Base-by-base conservation (phyloP, 1,140 invertebrate genomes). In the Zaprionus africanus region DNA sequence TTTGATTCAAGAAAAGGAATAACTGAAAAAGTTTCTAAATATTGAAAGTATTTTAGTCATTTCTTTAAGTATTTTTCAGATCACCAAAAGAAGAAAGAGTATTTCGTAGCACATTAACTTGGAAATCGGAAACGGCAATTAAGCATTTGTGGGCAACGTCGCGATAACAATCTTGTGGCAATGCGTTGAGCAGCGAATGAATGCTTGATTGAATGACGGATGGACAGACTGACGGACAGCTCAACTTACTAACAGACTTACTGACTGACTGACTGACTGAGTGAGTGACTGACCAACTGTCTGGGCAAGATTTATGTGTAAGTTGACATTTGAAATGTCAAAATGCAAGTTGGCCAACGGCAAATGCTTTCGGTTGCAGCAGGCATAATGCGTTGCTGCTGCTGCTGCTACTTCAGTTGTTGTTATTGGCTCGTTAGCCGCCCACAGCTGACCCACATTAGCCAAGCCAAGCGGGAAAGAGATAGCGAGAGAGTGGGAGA, bases 241-340 rank as follows among this genome's bases (percentile, higher is more conserved):
- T 9, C n/a, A 17, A 46, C n/a, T 46, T 17, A 46, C 70, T 81
- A 82, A 78, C 69, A 63, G 65, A 75, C 60, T 56, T 65, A 75
- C 67, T 69, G 61, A 75, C 53, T 60, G 74, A 78, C 64, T 65
- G 70, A 41, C 49, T 46, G 57, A 57, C 17, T 31, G 49, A 43
- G 46, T 53, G 61, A 56, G 36, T 57, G 41, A 49, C 4, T 64
- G 53, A 65, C 43, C 63, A 43, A 71, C 61, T 65, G 74, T 59
- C 46, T 41, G 28, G 61, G 24, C 38, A 73, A 71, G 72, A 69
- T 78, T 76, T 70, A 70, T 64, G 61, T 67, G 43, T 71, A 76
- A 74, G 80, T 87, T 82, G 85, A 79, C 88, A 91, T 88, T 88
- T 76, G 69, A 91, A 91, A 84, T 88, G 81, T 77, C 84, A 68